These are phyloP conservation scores for Drosophila athabasca DNA, from an alignment of 1,140 invertebrate genomes.

Conservation along the genomic window DNA sequence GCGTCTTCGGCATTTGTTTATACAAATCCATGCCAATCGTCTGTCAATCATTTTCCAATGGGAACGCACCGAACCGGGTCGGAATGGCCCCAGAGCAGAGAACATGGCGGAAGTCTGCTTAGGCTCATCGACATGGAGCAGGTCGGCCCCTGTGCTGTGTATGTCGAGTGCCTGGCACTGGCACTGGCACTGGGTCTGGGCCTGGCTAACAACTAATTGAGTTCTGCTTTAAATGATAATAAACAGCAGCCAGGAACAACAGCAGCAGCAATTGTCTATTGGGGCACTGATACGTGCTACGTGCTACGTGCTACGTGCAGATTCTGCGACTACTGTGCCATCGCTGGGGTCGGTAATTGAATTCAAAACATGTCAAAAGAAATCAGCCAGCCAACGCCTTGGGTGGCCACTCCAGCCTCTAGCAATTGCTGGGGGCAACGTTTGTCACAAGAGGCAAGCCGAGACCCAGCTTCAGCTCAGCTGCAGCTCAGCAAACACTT, in stretches of 20 bases:
- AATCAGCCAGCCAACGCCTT: constrained; percentile 58
- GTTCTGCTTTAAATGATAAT: constrained; percentile 74
- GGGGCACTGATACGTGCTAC: no score
- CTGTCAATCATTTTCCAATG: constrained; percentile 82
- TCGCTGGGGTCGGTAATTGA: constrained; percentile 68
- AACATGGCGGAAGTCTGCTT: constrained; percentile 81
- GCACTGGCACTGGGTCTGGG: neutral
- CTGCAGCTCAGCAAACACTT: constrained; percentile 67
- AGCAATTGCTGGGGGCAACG: constrained; percentile 8
- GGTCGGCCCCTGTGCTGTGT: neutral
- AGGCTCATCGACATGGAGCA: constrained; percentile 53
- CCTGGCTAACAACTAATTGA: constrained; percentile 65
- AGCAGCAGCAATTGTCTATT: constrained; percentile 11
- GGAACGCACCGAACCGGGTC: constrained; percentile 27
- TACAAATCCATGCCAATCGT: constrained; percentile 82
- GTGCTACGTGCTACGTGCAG: constrained; percentile 15
- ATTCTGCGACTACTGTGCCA: constrained; percentile 23
- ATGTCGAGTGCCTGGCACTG: constrained; percentile 16
- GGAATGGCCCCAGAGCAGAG: neutral
- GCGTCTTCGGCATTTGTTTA: constrained; percentile 62
- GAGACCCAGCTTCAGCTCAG: constrained; percentile 33
- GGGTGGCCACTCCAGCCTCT: constrained; percentile 53
- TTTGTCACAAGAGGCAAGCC: constrained; percentile 47
- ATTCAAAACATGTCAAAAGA: constrained; percentile 80
- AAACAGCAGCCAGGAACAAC: constrained; percentile 50